phyloP scores from a whole-genome alignment of 2,888 invertebrate species.

The Cephalotes varians region DNA sequence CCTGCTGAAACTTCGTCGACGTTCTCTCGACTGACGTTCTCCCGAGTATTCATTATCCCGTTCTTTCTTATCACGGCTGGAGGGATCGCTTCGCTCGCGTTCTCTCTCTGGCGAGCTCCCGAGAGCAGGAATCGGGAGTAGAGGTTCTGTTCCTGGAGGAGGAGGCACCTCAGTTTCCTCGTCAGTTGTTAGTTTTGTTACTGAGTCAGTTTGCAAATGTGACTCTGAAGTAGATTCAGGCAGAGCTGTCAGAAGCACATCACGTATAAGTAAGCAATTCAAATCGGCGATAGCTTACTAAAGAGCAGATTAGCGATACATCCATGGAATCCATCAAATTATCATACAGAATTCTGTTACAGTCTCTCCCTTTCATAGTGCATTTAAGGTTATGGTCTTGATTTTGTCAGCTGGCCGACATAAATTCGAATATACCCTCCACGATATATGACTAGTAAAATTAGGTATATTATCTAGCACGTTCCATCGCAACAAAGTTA shows the following conservation, averaged over 20 bases:
- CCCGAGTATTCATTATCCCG: constrained; percentile 79
- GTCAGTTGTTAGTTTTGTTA: constrained; percentile 77
- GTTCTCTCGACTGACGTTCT: constrained; percentile 81
- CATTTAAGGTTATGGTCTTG: constrained; percentile 65
- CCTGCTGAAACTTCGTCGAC: constrained; percentile 82
- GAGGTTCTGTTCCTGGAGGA: constrained; percentile 84
- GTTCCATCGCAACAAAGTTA: neutral
- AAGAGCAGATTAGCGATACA: neutral
- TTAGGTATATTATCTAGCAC: neutral
- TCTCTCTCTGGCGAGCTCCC: constrained; percentile 77
- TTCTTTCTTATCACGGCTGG: constrained; percentile 76
- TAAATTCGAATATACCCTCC: constrained; percentile 19
- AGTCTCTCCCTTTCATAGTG: neutral
- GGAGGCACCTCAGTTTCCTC: constrained; percentile 83
- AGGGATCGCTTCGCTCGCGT: constrained; percentile 68
- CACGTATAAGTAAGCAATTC: constrained; percentile 34
- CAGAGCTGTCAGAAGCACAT: constrained; percentile 64
- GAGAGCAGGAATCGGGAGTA: constrained; percentile 81
- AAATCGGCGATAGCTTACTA: neutral
- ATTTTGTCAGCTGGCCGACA: constrained; percentile 51
- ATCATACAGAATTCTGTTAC: neutral
- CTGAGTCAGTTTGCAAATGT: constrained; percentile 76
- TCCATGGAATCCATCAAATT: neutral
- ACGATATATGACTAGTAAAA: constrained; percentile 1
- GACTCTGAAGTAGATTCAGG: constrained; percentile 77